These are phyloP conservation scores for Microcebus ravelobensis DNA, from an alignment of 2,113 vertebrate genomes.

Conservation along the genomic window DNA sequence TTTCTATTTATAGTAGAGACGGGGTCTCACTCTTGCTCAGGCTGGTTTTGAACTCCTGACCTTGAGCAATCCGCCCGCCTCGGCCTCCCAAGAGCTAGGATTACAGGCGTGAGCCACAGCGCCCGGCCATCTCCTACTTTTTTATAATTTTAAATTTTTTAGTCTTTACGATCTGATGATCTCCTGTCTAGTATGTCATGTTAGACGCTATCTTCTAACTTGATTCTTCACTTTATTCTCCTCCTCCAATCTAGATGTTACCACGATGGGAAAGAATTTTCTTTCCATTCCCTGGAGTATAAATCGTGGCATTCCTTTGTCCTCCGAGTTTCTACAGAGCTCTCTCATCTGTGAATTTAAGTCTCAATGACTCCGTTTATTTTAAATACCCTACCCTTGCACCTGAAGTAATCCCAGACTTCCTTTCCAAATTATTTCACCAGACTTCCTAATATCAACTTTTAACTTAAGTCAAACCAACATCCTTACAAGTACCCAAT, in stretches of 20 bases:
- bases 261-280: not conserved
- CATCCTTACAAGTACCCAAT: not conserved
- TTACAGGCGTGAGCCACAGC: too few species aligned
- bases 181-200: not conserved
- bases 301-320: not conserved
- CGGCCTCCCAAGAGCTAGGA: too few species aligned
- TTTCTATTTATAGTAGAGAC: too few species aligned
- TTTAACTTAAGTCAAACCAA: not conserved
- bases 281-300: not conserved
- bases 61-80: too few species aligned
- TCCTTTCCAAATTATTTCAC: constrained; percentile 1
- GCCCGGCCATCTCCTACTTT: too few species aligned
- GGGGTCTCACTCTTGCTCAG: too few species aligned
- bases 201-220: not conserved
- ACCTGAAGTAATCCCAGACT: not conserved
- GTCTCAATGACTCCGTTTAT: not conserved
- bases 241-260: not conserved
- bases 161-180: not conserved
- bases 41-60: too few species aligned
- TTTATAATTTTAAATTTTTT: not conserved
- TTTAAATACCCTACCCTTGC: not conserved
- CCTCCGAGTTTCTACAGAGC: not conserved
- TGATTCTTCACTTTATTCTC: not conserved
- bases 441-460: not conserved
- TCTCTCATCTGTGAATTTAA: not conserved